These are phyloP conservation scores for Megaptera novaeangliae DNA, from an alignment of 2,113 vertebrate species.

Conservation along the genomic window DNA sequence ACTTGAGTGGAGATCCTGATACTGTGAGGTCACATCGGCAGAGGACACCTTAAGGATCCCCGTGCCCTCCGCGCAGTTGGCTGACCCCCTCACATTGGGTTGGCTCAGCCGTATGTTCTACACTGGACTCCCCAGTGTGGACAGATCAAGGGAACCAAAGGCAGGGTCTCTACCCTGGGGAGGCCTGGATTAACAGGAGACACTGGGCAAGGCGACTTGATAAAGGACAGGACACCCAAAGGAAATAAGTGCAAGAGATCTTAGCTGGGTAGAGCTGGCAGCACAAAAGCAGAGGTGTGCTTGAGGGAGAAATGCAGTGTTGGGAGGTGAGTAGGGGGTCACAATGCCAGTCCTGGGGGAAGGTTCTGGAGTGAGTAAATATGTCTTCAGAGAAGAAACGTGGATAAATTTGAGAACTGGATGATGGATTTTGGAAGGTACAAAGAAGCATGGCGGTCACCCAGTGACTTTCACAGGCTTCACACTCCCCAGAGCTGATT, in stretches of 20 bases:
- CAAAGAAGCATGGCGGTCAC: neutral
- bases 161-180: neutral
- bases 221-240: neutral
- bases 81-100: neutral
- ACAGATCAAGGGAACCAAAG: neutral
- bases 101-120: neutral
- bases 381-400: neutral
- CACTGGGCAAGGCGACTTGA: neutral
- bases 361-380: neutral
- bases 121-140: neutral
- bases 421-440: neutral
- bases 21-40: neutral
- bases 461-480: neutral
- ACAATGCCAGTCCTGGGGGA: rapidly evolving
- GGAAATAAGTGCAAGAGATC: rapidly evolving
- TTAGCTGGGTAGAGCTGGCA: neutral
- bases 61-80: rapidly evolving
- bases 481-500: neutral
- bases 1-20: neutral
- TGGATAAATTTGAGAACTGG: neutral
- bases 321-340: neutral
- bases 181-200: neutral
- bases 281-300: neutral
- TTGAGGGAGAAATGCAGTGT: neutral
- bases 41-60: neutral